Base-by-base conservation (phyloP, 2,797 vertebrate genomes). In the Anolis apletophallus region DNA sequence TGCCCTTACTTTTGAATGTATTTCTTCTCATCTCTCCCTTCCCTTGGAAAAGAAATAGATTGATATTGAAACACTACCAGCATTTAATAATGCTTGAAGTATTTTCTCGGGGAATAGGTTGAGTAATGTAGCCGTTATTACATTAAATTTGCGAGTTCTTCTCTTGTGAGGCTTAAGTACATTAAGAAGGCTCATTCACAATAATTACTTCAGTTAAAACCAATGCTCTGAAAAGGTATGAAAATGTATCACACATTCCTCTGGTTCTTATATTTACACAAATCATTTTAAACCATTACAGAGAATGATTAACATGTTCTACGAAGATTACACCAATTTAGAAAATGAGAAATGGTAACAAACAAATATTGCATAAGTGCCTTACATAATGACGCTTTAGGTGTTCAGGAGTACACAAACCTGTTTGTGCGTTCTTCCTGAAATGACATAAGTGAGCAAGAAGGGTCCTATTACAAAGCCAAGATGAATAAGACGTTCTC, bases 301-400 rank as follows among this genome's bases (percentile, higher is more conserved):
- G 75, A 82, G 0, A 12, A 34, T 59, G 64, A 93, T 59, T 74
- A 84, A 81, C 80, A 94, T 34, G 83, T 93, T 87, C 89, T 83
- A 91, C 90, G 88, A 90, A 86, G 77, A 91, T 94, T 86, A 83
- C 64, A 52, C 88, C 84, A 85, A 86, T 14, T 88, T 88, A 92
- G 81, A 91, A 0, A 90, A 75, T 80, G 91, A 85, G 90, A 0
- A 90, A 78, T 76, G 88, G 55, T 89, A 88, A 87, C 8, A 74
- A 26, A 32, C 9, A 16, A 19, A 14, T 6, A 16, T 12, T 85
- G 52, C 50, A 67, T 14, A 74, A 64, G 26, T 36, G 46, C 29
- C n/a, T 67, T 68, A 21, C n/a, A 81, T 9, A 81, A 57, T 9
- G 46, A 46, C 21, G 13, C 68, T 67, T 16, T 23, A 64, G 36